These are phyloP conservation scores for Corythornis cristatus DNA, from an alignment of 2,113 vertebrate species.

Conservation along the genomic window DNA sequence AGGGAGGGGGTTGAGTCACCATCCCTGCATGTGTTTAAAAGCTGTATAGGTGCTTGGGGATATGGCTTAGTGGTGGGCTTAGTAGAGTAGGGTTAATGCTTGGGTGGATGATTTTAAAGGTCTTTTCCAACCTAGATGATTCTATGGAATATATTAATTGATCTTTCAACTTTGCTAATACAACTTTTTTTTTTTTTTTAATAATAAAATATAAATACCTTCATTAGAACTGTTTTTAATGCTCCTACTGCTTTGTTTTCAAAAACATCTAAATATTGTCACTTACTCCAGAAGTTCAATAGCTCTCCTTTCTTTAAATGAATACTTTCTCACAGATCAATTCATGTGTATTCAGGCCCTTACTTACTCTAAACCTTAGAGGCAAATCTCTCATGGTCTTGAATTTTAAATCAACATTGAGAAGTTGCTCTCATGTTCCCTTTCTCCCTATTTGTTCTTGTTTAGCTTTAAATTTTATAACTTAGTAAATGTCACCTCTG, in stretches of 20 bases:
- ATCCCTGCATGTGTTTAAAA: too few species aligned
- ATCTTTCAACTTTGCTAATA: background rate
- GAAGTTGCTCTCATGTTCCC: background rate
- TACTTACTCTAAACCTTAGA: background rate
- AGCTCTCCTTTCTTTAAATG: background rate
- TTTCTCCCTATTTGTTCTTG: constrained; percentile 15
- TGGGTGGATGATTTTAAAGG: too few species aligned
- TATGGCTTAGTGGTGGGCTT: too few species aligned
- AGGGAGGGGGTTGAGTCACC: too few species aligned
- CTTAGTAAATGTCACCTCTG: constrained; percentile 44
- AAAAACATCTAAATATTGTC: background rate
- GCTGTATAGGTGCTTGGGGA: too few species aligned
- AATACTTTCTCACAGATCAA: background rate
- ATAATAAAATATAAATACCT: background rate
- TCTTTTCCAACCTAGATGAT: too few species aligned
- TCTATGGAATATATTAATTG: background rate
- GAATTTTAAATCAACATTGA: background rate
- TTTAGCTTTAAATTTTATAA: constrained; percentile 53
- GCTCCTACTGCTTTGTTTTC: background rate
- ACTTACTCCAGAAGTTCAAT: background rate
- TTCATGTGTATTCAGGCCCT: background rate
- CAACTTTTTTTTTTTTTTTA: background rate
- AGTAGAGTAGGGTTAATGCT: too few species aligned
- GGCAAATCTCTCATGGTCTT: background rate
- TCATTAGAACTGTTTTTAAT: background rate